A percentile compares a stretch with the other conserved stretches of the same genome.
Evolutionary conservation across 2,888 invertebrate genomes (phyloP).

Genomic region (Hoplodrina blanda): DNA sequence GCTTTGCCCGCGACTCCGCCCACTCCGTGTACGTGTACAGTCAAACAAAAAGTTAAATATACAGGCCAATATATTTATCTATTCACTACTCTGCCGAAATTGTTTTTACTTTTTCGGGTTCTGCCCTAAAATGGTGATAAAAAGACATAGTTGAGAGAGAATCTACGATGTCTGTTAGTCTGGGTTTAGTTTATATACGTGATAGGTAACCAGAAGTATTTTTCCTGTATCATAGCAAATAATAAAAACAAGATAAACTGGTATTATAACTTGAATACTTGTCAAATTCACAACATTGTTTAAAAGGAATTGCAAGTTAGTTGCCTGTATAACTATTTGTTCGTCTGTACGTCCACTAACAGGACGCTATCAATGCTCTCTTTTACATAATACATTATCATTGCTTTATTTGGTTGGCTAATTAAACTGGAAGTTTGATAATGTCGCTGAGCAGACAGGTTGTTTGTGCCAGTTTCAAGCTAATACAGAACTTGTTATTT

Average conservation of each 20-base stretch:
- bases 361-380: slow-evolving; percentile 4
- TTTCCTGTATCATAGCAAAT: too few relatives aligned
- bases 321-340: too few relatives aligned
- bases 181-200: too few relatives aligned
- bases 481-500: neutral
- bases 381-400: slow-evolving; percentile 16
- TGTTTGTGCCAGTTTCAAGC: neutral
- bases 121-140: too few relatives aligned
- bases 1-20: slow-evolving; percentile 12
- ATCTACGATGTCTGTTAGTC: too few relatives aligned
- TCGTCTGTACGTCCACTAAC: neutral
- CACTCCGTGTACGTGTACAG: slow-evolving; percentile 1
- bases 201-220: too few relatives aligned
- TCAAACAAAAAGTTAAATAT: neutral
- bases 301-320: neutral
- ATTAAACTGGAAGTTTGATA: slow-evolving; percentile 14
- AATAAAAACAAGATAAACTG: too few relatives aligned
- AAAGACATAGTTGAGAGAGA: too few relatives aligned
- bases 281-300: neutral
- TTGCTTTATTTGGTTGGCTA: slow-evolving; percentile 14
- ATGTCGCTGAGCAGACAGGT: neutral
- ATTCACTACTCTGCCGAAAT: too few relatives aligned
- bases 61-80: neutral
- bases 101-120: too few relatives aligned
- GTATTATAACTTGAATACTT: neutral